Evolutionary conservation across 2,888 invertebrate genomes (phyloP).

Genomic region (Exocentrus adspersus): DNA sequence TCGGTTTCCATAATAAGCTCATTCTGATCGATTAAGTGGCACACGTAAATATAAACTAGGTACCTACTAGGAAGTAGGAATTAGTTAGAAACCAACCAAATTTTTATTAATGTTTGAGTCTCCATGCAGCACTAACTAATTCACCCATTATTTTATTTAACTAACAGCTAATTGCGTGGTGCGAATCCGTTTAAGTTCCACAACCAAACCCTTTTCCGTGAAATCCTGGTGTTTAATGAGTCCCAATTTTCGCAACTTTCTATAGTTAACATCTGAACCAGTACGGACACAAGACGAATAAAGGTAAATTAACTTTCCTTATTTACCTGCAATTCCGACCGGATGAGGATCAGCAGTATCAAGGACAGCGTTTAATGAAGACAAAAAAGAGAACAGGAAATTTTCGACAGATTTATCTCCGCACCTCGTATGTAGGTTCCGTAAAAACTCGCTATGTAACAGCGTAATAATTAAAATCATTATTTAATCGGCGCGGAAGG

Average conservation of each 20-base stretch:
- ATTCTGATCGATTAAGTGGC: not conserved
- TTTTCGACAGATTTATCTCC: slow-evolving; percentile 12
- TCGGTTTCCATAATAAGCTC: slow-evolving; percentile 1
- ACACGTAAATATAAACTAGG: not conserved
- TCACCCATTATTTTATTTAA: no score
- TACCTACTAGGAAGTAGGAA: not conserved
- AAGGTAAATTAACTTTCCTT: slow-evolving; percentile 16
- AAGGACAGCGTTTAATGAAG: slow-evolving; percentile 9
- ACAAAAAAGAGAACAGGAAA: slow-evolving; percentile 3
- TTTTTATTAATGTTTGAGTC: no score
- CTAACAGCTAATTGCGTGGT: no score
- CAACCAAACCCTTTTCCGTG: no score
- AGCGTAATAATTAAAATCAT: slow-evolving; percentile 7
- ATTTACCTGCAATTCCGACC: not conserved
- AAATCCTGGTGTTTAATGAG: not conserved
- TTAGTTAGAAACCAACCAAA: no score
- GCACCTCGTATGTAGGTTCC: slow-evolving; percentile 9
- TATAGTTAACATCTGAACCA: not conserved
- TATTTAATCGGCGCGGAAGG: not conserved
- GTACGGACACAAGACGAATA: slow-evolving; percentile 1
- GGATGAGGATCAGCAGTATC: slow-evolving; percentile 10
- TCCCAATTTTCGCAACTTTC: not conserved
- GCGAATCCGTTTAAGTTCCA: no score
- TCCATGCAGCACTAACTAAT: no score
- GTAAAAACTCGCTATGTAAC: slow-evolving; percentile 6